phyloP scores from a whole-genome alignment of 2,113 vertebrate species.

The Pampusana beccarii region DNA sequence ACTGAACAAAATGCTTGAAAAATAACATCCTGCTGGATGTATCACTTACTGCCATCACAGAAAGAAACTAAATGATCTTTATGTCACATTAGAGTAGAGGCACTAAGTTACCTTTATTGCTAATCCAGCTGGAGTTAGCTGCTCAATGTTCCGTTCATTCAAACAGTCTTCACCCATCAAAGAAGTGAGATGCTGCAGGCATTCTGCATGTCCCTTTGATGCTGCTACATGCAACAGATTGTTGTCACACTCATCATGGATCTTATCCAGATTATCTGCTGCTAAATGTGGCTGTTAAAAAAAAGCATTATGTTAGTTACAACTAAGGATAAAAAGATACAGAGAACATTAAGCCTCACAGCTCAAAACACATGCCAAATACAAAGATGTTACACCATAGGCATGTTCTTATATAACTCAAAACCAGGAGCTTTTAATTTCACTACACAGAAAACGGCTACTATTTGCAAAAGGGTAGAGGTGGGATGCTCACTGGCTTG shows the following conservation, averaged over 20 bases:
- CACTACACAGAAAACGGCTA: not conserved
- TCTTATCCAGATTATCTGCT: conserved; percentile 93
- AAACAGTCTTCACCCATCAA: conserved; percentile 97
- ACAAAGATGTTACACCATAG: not conserved
- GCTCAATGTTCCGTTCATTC: conserved; percentile 89
- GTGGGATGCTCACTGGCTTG: not conserved
- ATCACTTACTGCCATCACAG: not conserved
- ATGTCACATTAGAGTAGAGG: not conserved
- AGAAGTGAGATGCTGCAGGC: conserved; percentile 96
- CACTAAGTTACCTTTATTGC: conserved; percentile 87
- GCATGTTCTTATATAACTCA: not conserved
- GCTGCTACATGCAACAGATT: conserved; percentile 94
- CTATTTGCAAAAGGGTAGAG: not conserved
- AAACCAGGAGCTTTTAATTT: not conserved
- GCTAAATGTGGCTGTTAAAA: conserved; percentile 90
- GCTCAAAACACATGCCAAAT: not conserved
- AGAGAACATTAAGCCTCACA: not conserved
- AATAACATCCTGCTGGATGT: not conserved
- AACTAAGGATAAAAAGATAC: not conserved
- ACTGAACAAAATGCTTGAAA: not conserved
- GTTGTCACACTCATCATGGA: conserved; percentile 90
- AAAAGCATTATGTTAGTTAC: not conserved
- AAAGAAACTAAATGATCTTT: not conserved
- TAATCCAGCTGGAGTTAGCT: conserved; percentile 92
- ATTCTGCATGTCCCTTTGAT: conserved; percentile 90